phyloP scores from a whole-genome alignment of 2,113 vertebrate genomes.

The Hydrolagus affinis region DNA sequence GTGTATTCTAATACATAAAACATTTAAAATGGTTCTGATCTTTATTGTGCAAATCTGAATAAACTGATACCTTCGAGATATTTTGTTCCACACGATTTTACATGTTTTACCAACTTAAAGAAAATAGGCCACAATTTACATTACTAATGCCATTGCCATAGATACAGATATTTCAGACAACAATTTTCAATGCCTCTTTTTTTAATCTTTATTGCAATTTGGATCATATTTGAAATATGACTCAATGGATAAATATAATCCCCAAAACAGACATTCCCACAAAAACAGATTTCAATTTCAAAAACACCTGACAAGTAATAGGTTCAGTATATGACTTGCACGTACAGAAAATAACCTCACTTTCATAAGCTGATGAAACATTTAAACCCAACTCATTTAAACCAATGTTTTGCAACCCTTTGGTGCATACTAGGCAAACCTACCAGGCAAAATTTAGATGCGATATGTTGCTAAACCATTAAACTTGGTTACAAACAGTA shows the following conservation, averaged over 20 bases:
- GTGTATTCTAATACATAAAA: too few relatives aligned
- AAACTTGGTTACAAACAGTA: not conserved
- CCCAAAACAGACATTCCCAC: not conserved
- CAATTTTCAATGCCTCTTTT: not conserved
- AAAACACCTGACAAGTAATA: not conserved
- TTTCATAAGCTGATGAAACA: not conserved
- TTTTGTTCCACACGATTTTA: not conserved
- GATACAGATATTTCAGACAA: not conserved
- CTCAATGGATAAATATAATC: not conserved
- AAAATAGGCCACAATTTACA: not conserved
- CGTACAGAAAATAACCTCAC: not conserved
- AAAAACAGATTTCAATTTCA: not conserved
- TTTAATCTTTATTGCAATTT: not conserved
- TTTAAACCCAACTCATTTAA: not conserved
- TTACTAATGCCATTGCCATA: not conserved
- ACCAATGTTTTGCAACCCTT: not conserved
- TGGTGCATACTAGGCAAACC: not conserved
- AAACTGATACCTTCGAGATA: not conserved
- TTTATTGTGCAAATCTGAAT: not conserved
- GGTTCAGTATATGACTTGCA: not conserved
- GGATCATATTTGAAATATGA: not conserved
- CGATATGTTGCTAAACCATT: not conserved
- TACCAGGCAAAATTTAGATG: not conserved
- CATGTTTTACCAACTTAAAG: not conserved
- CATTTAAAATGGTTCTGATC: not conserved